Conservation (phyloP, 2,888 invertebrate species). For the Plagodis dolabraria region DNA sequence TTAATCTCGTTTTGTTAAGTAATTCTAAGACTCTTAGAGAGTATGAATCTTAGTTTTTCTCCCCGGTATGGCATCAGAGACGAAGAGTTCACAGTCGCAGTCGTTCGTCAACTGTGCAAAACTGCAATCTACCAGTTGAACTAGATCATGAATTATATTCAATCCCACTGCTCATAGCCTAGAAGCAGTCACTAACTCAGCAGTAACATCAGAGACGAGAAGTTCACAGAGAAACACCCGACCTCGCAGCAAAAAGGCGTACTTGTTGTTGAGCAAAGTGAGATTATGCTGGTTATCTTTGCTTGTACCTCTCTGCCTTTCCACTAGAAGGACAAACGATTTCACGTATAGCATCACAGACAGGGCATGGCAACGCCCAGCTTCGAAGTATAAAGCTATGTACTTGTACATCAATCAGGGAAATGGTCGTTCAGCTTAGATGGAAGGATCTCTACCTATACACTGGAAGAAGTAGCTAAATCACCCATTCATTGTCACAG, state of each 20-base stretch:
- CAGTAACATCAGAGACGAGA: background rate
- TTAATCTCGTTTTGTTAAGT: too few relatives aligned
- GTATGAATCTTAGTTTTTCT: background rate
- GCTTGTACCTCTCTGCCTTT: background rate
- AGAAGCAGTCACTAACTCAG: background rate
- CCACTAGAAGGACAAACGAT: background rate
- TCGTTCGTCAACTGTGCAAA: background rate
- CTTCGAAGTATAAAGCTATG: background rate
- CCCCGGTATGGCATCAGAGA: background rate
- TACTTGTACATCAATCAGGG: background rate
- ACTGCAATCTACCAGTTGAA: background rate
- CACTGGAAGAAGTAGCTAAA: too few relatives aligned
- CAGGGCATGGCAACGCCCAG: background rate
- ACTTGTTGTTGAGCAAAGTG: background rate
- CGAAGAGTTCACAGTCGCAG: background rate
- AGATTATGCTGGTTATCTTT: background rate
- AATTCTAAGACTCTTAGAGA: background rate
- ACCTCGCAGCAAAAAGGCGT: background rate
- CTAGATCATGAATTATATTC: too few relatives aligned
- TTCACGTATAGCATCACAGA: background rate
- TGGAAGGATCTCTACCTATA: too few relatives aligned
- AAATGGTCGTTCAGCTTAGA: background rate
- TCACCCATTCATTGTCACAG: conserved; percentile 65
- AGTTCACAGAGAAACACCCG: background rate
- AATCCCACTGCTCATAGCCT: background rate